A percentile compares a stretch with the other conserved stretches of the same genome.
Evolutionary conservation across 2,888 invertebrate species (phyloP).

Genomic region (Patella depressa): DNA sequence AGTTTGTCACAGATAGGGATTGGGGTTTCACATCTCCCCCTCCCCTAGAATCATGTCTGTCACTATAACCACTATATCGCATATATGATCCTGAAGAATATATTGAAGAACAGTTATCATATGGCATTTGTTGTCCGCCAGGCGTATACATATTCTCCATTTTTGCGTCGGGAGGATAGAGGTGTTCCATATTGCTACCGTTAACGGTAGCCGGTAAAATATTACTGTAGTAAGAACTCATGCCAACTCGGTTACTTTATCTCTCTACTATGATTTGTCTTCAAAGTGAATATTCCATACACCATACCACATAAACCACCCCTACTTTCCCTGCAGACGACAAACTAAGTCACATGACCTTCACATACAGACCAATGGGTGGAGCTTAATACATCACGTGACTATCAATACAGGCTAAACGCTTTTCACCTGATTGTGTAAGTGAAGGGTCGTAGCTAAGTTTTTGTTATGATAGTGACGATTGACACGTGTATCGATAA

Average conservation of each 20-base stretch:
- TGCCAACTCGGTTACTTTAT: slow-evolving; percentile 13
- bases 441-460: background rate
- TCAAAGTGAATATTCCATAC: slow-evolving; percentile 6
- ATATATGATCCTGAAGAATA: slow-evolving; percentile 21
- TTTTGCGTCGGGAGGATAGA: slow-evolving; percentile 22
- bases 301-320: slow-evolving; percentile 21
- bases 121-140: slow-evolving; percentile 24
- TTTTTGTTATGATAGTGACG: background rate
- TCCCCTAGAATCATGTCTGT: slow-evolving; percentile 19
- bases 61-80: slow-evolving; percentile 20
- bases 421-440: background rate
- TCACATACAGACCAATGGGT: slow-evolving; percentile 18
- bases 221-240: slow-evolving; percentile 30
- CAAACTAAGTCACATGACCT: slow-evolving; percentile 15
- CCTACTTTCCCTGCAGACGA: slow-evolving; percentile 23
- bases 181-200: slow-evolving; percentile 20
- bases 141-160: slow-evolving; percentile 25
- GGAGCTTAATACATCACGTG: slow-evolving; percentile 18
- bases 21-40: slow-evolving; percentile 14
- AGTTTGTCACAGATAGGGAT: slow-evolving; percentile 25
- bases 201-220: slow-evolving; percentile 22
- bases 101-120: slow-evolving; percentile 22
- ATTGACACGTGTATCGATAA: slow-evolving; percentile 10
- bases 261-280: slow-evolving; percentile 5
- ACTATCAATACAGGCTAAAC: slow-evolving; percentile 4